These are phyloP conservation scores for Rhombomys opimus DNA, from an alignment of 2,113 vertebrate genomes.

Conservation along the genomic window DNA sequence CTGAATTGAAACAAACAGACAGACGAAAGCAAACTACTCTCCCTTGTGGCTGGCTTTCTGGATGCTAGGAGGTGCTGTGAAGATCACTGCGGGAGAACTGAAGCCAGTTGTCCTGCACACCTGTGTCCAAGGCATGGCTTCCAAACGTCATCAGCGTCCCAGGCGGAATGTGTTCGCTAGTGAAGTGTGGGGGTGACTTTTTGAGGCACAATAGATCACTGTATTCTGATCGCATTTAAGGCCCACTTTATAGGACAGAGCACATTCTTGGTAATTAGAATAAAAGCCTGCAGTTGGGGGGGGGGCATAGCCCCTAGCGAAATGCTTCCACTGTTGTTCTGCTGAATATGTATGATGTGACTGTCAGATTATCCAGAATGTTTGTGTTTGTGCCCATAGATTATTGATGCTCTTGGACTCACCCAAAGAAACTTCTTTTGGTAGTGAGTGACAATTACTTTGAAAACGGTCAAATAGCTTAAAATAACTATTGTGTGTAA, in stretches of 20 bases:
- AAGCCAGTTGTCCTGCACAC: neutral
- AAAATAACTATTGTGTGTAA: neutral
- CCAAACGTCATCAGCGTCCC: neutral
- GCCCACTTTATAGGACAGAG: neutral
- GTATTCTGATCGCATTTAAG: too few species aligned
- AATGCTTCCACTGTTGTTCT: neutral
- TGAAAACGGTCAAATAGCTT: too few species aligned
- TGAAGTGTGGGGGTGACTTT: neutral
- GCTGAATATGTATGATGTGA: neutral
- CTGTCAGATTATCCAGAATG: neutral
- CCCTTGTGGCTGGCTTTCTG: neutral
- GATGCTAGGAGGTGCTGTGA: neutral
- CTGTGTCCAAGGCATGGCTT: neutral
- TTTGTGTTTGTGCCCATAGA: neutral
- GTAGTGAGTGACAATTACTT: neutral
- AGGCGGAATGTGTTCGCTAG: neutral
- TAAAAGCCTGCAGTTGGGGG: neutral
- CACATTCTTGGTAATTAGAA: neutral
- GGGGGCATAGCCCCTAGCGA: neutral
- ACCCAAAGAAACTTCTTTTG: neutral
- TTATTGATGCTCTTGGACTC: neutral
- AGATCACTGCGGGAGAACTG: neutral
- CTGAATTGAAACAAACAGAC: neutral
- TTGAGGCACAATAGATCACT: neutral
- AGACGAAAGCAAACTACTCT: neutral